phyloP scores from a whole-genome alignment of 2,888 invertebrate genomes.

The Achlya flavicornis region DNA sequence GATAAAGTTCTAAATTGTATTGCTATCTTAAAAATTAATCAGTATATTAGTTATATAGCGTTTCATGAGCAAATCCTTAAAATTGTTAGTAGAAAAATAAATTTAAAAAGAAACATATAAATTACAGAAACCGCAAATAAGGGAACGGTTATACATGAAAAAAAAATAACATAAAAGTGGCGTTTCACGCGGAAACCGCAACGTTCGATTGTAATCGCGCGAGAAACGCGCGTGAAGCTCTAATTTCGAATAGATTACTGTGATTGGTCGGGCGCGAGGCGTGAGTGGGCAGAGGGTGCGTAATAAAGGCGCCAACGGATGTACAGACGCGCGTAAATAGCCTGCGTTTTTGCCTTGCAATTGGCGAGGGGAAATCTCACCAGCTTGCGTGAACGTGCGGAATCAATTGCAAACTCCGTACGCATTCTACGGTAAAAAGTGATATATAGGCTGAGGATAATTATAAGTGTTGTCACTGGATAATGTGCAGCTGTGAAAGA shows the following conservation, averaged over 20 bases:
- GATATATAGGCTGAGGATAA: constrained; percentile 52
- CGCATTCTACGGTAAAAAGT: constrained; percentile 46
- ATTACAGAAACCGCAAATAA: not conserved
- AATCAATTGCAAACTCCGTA: constrained; percentile 51
- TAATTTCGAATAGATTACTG: constrained; percentile 68
- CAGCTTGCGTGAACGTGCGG: constrained; percentile 49
- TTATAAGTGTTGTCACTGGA: constrained; percentile 50
- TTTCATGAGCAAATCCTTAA: too few relatives aligned
- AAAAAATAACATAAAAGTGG: constrained; percentile 47
- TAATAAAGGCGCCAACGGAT: constrained; percentile 55
- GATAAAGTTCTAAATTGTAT: too few relatives aligned
- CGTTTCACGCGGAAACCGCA: constrained; percentile 52
- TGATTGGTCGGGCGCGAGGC: constrained; percentile 59
- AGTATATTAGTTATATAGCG: too few relatives aligned
- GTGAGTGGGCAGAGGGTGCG: constrained; percentile 46
- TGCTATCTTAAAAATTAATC: too few relatives aligned
- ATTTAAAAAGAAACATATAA: too few relatives aligned
- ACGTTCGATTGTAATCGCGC: constrained; percentile 54
- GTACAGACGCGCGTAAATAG: constrained; percentile 54
- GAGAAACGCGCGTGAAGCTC: constrained; percentile 64
- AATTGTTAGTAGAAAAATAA: too few relatives aligned
- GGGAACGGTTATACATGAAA: constrained; percentile 8
- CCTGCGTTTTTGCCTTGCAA: constrained; percentile 55
- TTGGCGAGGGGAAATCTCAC: constrained; percentile 53
- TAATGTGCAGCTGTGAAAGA: constrained; percentile 32